Evolutionary conservation across 2,797 vertebrate genomes (phyloP).

Genomic region (Acanthornis magna): DNA sequence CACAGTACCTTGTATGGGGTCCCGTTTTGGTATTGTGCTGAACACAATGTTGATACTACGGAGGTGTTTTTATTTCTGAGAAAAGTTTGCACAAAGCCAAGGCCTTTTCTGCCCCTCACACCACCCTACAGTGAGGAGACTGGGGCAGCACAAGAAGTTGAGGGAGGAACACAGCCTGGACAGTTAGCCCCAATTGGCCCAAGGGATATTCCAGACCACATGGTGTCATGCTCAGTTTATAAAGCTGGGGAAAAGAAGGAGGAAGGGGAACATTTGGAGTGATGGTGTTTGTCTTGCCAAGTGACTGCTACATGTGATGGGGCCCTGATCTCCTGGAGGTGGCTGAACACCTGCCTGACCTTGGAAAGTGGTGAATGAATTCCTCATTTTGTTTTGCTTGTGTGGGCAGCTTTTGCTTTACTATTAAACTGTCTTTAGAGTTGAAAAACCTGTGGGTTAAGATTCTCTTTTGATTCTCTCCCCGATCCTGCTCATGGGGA

Average conservation of each 20-base stretch:
- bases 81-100: not conserved
- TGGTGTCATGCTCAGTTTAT: rapidly evolving
- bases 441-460: not conserved
- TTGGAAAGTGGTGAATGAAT: not conserved
- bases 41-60: too few relatives aligned
- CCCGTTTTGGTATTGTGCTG: rapidly evolving
- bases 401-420: not conserved
- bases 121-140: not conserved
- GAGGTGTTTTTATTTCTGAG: not conserved
- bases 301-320: rapidly evolving
- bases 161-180: not conserved
- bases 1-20: not conserved
- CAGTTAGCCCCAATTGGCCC: not conserved
- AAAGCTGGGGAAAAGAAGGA: not conserved
- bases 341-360: not conserved
- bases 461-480: not conserved
- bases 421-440: not conserved
- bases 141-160: not conserved
- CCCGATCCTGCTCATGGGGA: not conserved
- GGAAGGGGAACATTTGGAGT: rapidly evolving
- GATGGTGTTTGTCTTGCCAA: not conserved
- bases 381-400: not conserved
- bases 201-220: not conserved
- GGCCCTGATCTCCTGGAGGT: not conserved
- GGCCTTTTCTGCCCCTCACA: not conserved